These are phyloP conservation scores for Sclerurus mexicanus DNA, from an alignment of 2,113 vertebrate species.

Conservation along the genomic window DNA sequence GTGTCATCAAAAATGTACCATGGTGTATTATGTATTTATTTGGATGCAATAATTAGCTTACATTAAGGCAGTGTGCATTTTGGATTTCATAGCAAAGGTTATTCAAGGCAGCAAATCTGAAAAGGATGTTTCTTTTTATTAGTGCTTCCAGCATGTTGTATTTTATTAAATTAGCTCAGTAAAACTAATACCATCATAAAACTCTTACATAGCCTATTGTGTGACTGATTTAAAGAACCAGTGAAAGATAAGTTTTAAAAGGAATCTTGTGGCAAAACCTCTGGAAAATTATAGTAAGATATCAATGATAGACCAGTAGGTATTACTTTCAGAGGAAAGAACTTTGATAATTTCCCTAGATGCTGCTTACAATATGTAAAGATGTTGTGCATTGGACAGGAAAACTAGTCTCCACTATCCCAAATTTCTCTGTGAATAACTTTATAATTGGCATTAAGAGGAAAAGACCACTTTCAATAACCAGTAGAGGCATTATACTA, in stretches of 20 bases:
- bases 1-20: not conserved
- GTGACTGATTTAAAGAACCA: not conserved
- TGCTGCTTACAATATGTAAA: not conserved
- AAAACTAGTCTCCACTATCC: not conserved
- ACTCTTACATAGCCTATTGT: not conserved
- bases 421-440: not conserved
- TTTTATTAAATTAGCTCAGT: conserved; percentile 13
- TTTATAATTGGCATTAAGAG: not conserved
- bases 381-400: not conserved
- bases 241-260: not conserved
- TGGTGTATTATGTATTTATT: not conserved
- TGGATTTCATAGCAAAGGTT: not conserved
- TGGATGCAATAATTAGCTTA: not conserved
- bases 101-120: not conserved
- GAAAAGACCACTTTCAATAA: not conserved
- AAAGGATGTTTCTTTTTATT: not conserved
- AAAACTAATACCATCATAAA: not conserved
- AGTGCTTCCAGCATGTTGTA: not conserved
- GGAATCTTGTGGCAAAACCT: not conserved
- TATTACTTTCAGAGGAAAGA: not conserved
- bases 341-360: not conserved
- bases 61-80: not conserved
- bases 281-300: not conserved
- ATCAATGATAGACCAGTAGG: not conserved
- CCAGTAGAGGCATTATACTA: not conserved